A percentile compares a stretch with the other conserved stretches of the same genome.
phyloP scores from a whole-genome alignment of 35 echinoderm and acorn worm genomes.

The Ophiothrix spiculata region DNA sequence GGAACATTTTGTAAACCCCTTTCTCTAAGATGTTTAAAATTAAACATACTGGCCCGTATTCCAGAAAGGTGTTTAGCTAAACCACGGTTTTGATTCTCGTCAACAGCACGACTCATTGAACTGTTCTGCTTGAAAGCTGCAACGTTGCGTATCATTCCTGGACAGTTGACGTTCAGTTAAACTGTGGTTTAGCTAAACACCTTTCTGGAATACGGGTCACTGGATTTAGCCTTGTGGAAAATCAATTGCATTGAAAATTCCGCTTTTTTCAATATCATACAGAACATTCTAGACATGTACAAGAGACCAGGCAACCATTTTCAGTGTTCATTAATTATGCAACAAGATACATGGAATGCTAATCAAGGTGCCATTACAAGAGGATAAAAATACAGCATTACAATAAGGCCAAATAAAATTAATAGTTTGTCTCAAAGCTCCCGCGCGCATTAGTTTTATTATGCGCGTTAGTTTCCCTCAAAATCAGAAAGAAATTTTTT shows the following conservation, averaged over 20 bases:
- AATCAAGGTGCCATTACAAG: not conserved
- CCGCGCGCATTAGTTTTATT: not conserved
- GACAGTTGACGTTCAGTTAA: not conserved
- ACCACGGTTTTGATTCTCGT: too few relatives aligned
- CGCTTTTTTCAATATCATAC: too few relatives aligned
- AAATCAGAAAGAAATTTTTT: too few relatives aligned
- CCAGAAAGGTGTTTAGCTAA: too few relatives aligned
- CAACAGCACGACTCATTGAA: too few relatives aligned
- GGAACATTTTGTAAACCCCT: too few relatives aligned
- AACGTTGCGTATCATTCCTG: too few relatives aligned
- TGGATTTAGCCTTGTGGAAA: not conserved
- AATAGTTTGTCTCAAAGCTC: not conserved
- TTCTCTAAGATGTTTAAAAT: too few relatives aligned
- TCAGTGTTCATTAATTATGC: not conserved
- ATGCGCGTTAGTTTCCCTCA: not conserved
- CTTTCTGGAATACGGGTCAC: not conserved
- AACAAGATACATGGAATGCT: not conserved
- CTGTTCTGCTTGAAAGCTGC: too few relatives aligned
- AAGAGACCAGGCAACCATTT: not conserved
- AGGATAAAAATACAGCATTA: not conserved
- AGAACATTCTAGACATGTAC: not conserved
- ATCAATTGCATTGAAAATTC: too few relatives aligned
- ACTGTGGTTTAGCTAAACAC: not conserved
- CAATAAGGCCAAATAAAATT: not conserved
- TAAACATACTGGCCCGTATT: too few relatives aligned